Conservation (phyloP, 2,797 vertebrate species). For the Chaetophractus vellerosus region DNA sequence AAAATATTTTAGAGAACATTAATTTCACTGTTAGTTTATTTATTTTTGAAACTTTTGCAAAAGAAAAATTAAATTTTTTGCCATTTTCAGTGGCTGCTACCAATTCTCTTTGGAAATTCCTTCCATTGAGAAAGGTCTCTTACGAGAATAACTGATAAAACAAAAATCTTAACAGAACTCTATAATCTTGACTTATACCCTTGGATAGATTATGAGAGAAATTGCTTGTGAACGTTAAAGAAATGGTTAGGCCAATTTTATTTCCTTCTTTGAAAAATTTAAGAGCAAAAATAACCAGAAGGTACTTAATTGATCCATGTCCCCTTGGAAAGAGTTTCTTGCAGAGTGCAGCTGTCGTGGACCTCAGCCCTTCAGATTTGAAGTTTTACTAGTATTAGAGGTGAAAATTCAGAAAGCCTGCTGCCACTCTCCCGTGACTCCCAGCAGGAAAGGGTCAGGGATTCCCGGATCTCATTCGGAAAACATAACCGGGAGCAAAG, state of each 20-base stretch:
- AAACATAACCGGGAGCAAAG: not conserved
- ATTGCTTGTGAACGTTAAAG: not conserved
- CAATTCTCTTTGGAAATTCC: not conserved
- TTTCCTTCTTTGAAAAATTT: conserved; percentile 29
- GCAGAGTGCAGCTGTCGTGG: not conserved
- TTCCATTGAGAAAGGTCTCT: not conserved
- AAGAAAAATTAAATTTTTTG: not conserved
- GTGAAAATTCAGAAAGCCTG: not conserved
- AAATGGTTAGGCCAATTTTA: not conserved
- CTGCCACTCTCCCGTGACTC: not conserved
- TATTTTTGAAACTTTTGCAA: conserved; percentile 16
- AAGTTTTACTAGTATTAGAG: not conserved
- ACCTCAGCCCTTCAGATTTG: no score
- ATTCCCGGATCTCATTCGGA: not conserved
- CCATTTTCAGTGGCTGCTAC: not conserved
- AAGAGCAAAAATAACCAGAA: not conserved
- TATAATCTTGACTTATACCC: not conserved
- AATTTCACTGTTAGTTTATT: not conserved
- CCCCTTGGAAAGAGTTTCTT: not conserved
- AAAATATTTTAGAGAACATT: not conserved
- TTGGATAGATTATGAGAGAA: not conserved
- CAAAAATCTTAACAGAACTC: not conserved
- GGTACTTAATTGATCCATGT: not conserved
- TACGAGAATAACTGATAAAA: not conserved
- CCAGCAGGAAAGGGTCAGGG: not conserved